Base-by-base conservation (phyloP, 2,888 invertebrate genomes). In the Himalopsyche tibetana region DNA sequence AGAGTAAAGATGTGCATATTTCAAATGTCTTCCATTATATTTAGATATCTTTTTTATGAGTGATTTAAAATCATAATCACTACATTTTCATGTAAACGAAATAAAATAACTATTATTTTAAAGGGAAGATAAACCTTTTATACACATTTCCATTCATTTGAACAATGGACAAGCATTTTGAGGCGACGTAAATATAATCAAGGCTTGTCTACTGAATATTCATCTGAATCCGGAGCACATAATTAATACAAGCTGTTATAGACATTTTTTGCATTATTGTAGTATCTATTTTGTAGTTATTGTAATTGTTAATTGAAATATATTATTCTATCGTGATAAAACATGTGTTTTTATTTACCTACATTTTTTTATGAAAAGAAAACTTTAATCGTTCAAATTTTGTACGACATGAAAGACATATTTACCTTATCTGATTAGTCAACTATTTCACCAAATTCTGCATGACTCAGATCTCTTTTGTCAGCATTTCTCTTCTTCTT, bases 301-400 rank as follows among this genome's bases (percentile, higher is more conserved):
- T 80, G 45, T 45, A 45, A 80, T 42, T 51, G 80, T 80, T 80
- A 45, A 80, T 74, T 80, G 80, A 80, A 80, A 80, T 80, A 80
- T 80, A 80, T n/a, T 80, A 80, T 80, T 80, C 80, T 80, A 80
- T 80, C 45, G 80, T 80, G 80, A 80, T 80, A 80, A 51, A 80
- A 45, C 17, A 0, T 80, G 45, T 19, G 42, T 80, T 80, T 80
- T 80, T 28, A 63, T 63, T 63, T 63, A n/a, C n/a, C 63, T 63
- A n/a, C 19, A 17, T 56, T 5, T 17, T n/a, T 56, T 56, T 9
- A 19, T 56, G 0, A 5, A 56, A 56, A 19, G 4, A 56, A 51
- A 51, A 42, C 5, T 8, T 42, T 2, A 2, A 42, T 42, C 0
- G 6, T 0, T 42, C 3, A 2, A 28, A 28, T 28, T 28, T 28